Percentiles rank a stretch among this genome's conserved stretches.
Conservation (phyloP, 2,888 invertebrate species). For the Oxytorus armatus region DNA sequence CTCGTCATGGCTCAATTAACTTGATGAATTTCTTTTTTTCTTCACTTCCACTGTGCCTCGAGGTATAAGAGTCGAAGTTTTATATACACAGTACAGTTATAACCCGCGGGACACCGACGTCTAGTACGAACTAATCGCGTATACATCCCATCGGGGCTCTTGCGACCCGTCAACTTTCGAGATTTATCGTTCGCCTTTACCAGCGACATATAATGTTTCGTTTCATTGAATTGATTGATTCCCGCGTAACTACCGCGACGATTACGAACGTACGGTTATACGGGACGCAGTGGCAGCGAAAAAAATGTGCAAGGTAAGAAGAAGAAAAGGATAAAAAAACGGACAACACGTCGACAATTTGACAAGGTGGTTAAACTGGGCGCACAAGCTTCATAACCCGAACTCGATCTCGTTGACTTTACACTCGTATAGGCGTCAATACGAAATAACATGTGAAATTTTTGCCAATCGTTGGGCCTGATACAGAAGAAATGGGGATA, state of each 20-base stretch:
- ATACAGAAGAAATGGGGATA: conserved; percentile 16
- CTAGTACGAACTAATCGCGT: conserved; percentile 1
- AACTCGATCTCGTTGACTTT: background rate
- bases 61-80: too few relatives aligned
- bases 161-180: conserved; percentile 18
- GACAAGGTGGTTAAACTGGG: conserved; percentile 19
- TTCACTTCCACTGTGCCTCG: background rate
- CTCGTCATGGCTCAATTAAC: conserved; percentile 53
- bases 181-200: conserved; percentile 28
- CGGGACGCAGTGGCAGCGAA: background rate
- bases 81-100: background rate
- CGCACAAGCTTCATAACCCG: background rate
- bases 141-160: conserved; percentile 13
- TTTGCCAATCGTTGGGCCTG: conserved; percentile 21
- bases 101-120: background rate
- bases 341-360: conserved; percentile 10
- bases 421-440: background rate
- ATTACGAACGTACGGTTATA: conserved; percentile 16
- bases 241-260: conserved; percentile 14
- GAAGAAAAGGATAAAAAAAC: conserved; percentile 4
- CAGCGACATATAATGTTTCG: conserved; percentile 20
- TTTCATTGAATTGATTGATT: conserved; percentile 38
- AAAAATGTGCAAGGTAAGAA: conserved; percentile 12
- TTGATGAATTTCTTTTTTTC: conserved; percentile 29
- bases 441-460: conserved; percentile 8